These are phyloP conservation scores for Enchytraeus crypticus DNA, from an alignment of 2,888 invertebrate genomes.

Conservation along the genomic window DNA sequence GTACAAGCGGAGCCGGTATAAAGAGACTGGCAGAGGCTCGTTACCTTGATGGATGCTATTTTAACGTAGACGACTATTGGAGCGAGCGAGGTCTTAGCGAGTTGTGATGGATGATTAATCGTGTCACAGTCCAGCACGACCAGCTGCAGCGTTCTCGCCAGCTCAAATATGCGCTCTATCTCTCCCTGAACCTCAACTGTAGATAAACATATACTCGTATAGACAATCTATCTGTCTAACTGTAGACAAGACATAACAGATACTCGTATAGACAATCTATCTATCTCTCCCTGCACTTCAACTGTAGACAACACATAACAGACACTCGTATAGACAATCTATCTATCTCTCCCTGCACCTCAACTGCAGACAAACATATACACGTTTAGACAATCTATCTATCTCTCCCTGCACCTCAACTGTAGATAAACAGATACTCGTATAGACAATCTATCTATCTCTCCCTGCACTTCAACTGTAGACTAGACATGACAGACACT, in stretches of 20 bases:
- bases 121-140: conserved; percentile 99
- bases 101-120: conserved; percentile 97
- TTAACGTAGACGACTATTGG: conserved; percentile 98
- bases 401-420: conserved; percentile 92
- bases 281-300: background rate
- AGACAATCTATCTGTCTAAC: background rate
- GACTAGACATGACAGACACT: background rate
- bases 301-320: background rate
- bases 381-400: conserved; percentile 89
- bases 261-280: background rate
- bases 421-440: conserved; percentile 29
- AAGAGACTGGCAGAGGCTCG: background rate
- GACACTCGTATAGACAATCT: background rate
- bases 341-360: background rate
- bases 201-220: conserved; percentile 17
- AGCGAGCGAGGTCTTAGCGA: conserved; percentile 96
- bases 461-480: background rate
- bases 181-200: conserved; percentile 82
- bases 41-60: conserved; percentile 94
- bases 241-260: background rate
- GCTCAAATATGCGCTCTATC: conserved; percentile 98
- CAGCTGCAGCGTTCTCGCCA: conserved; percentile 88
- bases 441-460: background rate
- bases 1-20: no score
- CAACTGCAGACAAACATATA: background rate